Percentiles rank a stretch among this genome's conserved stretches.
Evolutionary conservation across 2,797 vertebrate genomes (phyloP).

Genomic region (Gallirallus australis): DNA sequence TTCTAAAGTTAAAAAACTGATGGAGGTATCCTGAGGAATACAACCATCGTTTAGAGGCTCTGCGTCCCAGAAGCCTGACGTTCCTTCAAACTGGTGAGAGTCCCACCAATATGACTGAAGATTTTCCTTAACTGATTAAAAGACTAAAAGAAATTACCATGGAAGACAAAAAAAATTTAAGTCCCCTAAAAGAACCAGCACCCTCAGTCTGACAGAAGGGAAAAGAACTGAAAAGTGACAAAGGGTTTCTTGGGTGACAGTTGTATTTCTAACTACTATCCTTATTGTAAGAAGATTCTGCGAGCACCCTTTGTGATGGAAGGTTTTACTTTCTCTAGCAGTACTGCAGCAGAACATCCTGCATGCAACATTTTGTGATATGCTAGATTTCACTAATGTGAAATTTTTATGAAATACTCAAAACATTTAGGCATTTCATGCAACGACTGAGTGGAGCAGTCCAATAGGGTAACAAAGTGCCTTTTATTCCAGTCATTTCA

Average conservation of each 20-base stretch:
- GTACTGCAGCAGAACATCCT: not conserved
- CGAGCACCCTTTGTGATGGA: not conserved
- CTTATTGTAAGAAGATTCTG: not conserved
- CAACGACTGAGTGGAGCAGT: not conserved
- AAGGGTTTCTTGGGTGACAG: not conserved
- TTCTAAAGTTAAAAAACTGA: not conserved
- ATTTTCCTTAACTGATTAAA: not conserved
- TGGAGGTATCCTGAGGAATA: not conserved
- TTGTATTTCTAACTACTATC: not conserved
- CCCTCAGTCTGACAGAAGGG: not conserved
- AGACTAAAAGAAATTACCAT: not conserved
- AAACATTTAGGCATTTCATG: not conserved
- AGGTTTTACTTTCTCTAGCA: not conserved
- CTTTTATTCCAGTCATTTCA: constrained; percentile 7
- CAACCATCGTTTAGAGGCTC: not conserved
- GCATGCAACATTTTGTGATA: not conserved
- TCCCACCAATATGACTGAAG: not conserved
- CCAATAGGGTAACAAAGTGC: not conserved
- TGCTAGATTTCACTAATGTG: not conserved
- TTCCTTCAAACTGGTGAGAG: not conserved
- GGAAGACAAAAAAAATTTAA: not conserved
- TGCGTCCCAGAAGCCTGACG: not conserved
- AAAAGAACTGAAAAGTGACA: not conserved
- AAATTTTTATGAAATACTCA: not conserved
- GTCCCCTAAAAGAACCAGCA: not conserved